Conservation (phyloP, 2,113 vertebrate genomes). For the Percopsis transmontana region DNA sequence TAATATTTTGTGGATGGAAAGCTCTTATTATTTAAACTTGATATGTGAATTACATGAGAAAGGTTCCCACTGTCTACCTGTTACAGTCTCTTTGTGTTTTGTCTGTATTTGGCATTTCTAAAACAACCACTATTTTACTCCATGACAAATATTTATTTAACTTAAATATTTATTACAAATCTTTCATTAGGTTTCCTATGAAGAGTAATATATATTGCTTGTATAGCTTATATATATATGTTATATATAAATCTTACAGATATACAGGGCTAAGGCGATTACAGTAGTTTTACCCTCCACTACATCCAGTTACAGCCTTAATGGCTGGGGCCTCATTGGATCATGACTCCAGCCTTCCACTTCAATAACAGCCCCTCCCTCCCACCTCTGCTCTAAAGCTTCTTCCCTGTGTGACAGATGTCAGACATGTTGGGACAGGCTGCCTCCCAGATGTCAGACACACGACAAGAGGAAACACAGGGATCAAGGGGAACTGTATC, state of each 20-base stretch:
- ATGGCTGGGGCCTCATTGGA: conserved; percentile 35
- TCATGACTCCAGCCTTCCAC: conserved; percentile 5
- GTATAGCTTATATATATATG: background rate
- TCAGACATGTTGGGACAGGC: conserved; percentile 60
- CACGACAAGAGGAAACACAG: conserved; percentile 43
- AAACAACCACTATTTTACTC: background rate
- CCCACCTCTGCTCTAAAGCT: background rate
- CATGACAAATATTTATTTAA: background rate
- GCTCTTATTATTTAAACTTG: too few species aligned
- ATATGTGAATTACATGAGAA: too few species aligned
- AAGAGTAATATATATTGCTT: too few species aligned
- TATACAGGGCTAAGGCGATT: background rate
- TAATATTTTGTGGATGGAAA: too few species aligned
- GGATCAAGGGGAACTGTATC: conserved; percentile 55
- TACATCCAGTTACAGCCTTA: background rate
- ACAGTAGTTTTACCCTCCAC: conserved; percentile 4
- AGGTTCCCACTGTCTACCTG: background rate
- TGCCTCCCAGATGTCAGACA: conserved; percentile 41
- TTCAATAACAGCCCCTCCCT: background rate
- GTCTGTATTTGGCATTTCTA: background rate
- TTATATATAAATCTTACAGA: background rate
- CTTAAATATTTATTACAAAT: background rate
- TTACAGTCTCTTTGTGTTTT: background rate
- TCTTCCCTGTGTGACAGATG: conserved; percentile 47
- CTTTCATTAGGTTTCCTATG: too few species aligned